phyloP scores from a whole-genome alignment of 2,797 vertebrate species.

The Megaceryle alcyon region DNA sequence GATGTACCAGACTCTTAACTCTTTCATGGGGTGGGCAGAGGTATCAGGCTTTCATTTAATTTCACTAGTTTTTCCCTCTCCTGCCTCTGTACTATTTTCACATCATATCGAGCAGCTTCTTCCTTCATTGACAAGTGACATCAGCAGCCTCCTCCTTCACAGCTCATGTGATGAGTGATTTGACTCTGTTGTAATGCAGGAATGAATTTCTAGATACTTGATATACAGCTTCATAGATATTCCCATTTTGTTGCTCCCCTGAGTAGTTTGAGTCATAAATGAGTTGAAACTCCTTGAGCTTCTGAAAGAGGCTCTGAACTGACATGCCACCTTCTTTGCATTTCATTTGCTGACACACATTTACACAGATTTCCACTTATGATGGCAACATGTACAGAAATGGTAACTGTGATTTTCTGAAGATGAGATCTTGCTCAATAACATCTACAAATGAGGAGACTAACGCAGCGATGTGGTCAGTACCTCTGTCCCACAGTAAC shows the following conservation, averaged over 20 bases:
- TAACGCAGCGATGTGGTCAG: not conserved
- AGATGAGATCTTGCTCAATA: not conserved
- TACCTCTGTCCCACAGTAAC: not conserved
- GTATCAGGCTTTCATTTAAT: not conserved
- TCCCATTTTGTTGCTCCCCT: not conserved
- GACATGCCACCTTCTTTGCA: conserved; percentile 36
- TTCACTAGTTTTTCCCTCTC: not conserved
- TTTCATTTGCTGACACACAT: conserved; percentile 27
- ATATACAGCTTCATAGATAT: not conserved
- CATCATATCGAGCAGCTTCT: not conserved
- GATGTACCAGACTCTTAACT: not conserved
- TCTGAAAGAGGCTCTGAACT: conserved; percentile 59
- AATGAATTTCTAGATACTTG: not conserved
- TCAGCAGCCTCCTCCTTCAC: not conserved
- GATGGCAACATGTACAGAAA: conserved; percentile 50
- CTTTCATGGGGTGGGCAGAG: not conserved
- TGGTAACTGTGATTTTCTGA: conserved; percentile 28
- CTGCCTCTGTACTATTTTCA: not conserved
- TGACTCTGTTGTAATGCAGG: not conserved
- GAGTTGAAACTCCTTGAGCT: conserved; percentile 41
- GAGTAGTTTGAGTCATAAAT: conserved; percentile 14
- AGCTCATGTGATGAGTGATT: not conserved
- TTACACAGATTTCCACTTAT: conserved; percentile 56
- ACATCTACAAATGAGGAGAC: too few relatives aligned
- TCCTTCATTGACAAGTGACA: not conserved